Conservation (phyloP, 2,113 vertebrate species). For the Lagopus leucura region DNA sequence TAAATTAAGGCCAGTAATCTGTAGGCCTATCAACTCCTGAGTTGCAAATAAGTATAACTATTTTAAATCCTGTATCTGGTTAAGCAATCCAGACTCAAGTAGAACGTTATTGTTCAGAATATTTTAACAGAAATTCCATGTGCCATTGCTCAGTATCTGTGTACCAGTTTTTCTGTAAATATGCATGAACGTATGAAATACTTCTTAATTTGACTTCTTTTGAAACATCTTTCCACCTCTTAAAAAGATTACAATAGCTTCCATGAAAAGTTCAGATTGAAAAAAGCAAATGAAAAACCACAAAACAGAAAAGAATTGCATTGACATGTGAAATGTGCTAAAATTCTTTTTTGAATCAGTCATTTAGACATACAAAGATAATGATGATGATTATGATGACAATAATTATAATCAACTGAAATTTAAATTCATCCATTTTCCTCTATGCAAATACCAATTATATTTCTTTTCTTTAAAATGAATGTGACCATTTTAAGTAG, state of each 20-base stretch:
- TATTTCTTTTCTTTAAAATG: conserved; percentile 71
- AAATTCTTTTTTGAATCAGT: conserved; percentile 68
- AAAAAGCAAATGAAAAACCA: conserved; percentile 64
- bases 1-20: neutral
- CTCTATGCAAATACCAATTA: conserved; percentile 71
- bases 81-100: neutral
- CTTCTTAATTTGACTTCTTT: conserved; percentile 29
- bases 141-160: neutral
- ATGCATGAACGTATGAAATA: neutral
- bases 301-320: conserved; percentile 66
- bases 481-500: conserved; percentile 63
- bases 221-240: conserved; percentile 37
- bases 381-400: conserved; percentile 72
- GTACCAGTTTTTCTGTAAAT: neutral
- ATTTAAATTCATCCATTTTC: conserved; percentile 73
- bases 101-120: neutral
- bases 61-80: neutral
- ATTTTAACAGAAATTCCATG: neutral
- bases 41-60: neutral
- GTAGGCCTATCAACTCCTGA: neutral
- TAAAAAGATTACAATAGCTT: conserved; percentile 61
- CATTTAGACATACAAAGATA: conserved; percentile 72
- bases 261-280: conserved; percentile 62
- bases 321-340: conserved; percentile 67
- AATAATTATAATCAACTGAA: conserved; percentile 77